Base-by-base conservation (phyloP, 2,113 vertebrate genomes). In the Psilopsiagon aymara region DNA sequence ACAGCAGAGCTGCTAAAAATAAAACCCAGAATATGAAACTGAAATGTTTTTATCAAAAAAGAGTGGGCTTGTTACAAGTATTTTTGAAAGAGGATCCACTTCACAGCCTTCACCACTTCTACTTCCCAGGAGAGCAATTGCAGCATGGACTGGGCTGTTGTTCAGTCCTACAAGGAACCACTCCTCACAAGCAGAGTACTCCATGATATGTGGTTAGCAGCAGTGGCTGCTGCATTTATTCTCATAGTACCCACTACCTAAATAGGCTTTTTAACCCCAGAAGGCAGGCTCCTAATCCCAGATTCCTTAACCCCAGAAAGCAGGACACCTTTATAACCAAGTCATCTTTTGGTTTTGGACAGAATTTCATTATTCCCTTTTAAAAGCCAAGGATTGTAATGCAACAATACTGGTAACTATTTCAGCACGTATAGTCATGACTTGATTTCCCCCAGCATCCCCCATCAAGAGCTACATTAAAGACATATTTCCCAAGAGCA, bases 261-360 rank as follows among this genome's bases (percentile, higher is more conserved):
- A 16, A 28, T 1, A 62, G 35, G 10, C 16, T 62, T 27, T 62
- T 27, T 62, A 37, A 62, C 16, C 59, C 35, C 24, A 18, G 59
- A 62, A 37, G 35, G 35, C 59, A 59, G 33, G 57, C 21, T 59
- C 13, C 57, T 59, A 59, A 24, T 23, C 20, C 33, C 57, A 37
- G 24, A 35, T 35, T 62, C 24, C 35, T 59, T 31, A 37, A 43
- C 12, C 3, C 17, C 3, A 4, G 41, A 71, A 55, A 52, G 35
- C 17, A 33, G 7, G 9, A 4, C 27, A 59, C 13, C 21, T 57
- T 39, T 33, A 17, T 31, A 53, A 25, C 33, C 18, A 53, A 49
- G 28, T 11, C 23, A 3, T 20, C 17, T 53, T 37, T 18, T 28
- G 28, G 0, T 4, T 43, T 80, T 49, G 6, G 7, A n/a, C 15